phyloP scores from a whole-genome alignment of 1,140 invertebrate genomes.

The Drosophila melanogaster region Release_6_plus_ISO1_MT NT_033779.5:7283001-7283500 shows the following conservation, averaged over 20 bases:
- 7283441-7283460: constrained; percentile 46
- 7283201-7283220: constrained; percentile 62
- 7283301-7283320: constrained; percentile 5
- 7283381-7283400: constrained; percentile 57
- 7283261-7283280: constrained; percentile 70
- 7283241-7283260: constrained; percentile 35
- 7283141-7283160: neutral
- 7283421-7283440: constrained; percentile 67
- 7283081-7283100: too few relatives aligned
- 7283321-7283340: neutral
- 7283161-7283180: neutral
- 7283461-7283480: constrained; percentile 73
- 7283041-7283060: too few relatives aligned
- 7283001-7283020: too few relatives aligned
- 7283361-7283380: constrained; percentile 10
- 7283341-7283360: constrained; percentile 37
- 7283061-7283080: too few relatives aligned
- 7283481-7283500: neutral
- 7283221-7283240: constrained; percentile 57
- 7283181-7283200: neutral
- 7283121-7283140: too few relatives aligned
- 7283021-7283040: too few relatives aligned
- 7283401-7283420: constrained; percentile 82
- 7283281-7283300: constrained; percentile 68
- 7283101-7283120: too few relatives aligned